A percentile compares a stretch with the other conserved stretches of the same genome.
These are phyloP conservation scores for Pogonus chalceus DNA, from an alignment of 1,140 invertebrate species.

Conservation along the genomic window DNA sequence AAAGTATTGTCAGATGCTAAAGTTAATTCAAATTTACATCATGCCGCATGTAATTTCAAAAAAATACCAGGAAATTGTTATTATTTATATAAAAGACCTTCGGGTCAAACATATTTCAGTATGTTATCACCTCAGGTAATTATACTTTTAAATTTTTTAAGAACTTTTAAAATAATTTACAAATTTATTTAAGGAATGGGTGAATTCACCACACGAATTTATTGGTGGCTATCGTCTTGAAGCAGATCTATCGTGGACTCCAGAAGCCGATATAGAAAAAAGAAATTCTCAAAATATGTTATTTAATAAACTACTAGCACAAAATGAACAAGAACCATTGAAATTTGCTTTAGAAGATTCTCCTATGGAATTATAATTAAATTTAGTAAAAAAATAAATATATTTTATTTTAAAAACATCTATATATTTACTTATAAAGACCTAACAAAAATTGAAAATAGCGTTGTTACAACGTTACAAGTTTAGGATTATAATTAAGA, in stretches of 20 bases:
- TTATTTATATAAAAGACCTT: constrained; percentile 54
- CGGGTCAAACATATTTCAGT: constrained; percentile 56
- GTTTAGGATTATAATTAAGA: too few relatives aligned
- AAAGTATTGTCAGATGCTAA: constrained; percentile 52
- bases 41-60: constrained; percentile 59
- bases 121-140: constrained; percentile 58
- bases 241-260: constrained; percentile 58
- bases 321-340: constrained; percentile 10
- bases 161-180: constrained; percentile 1
- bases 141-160: constrained; percentile 8
- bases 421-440: background rate
- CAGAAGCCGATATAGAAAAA: constrained; percentile 35
- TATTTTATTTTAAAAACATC: constrained; percentile 9
- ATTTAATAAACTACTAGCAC: constrained; percentile 23
- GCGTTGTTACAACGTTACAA: background rate
- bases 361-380: constrained; percentile 7
- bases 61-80: constrained; percentile 60
- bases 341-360: background rate
- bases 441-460: background rate
- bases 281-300: constrained; percentile 26
- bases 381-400: constrained; percentile 18
- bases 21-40: constrained; percentile 46
- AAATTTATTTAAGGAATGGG: constrained; percentile 50
- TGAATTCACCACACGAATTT: constrained; percentile 45
- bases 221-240: constrained; percentile 58